Evolutionary conservation across 1,140 invertebrate genomes (phyloP), one percentile per base, ranked within the genome.

Genomic region (Oreohelix idahoensis): DNA sequence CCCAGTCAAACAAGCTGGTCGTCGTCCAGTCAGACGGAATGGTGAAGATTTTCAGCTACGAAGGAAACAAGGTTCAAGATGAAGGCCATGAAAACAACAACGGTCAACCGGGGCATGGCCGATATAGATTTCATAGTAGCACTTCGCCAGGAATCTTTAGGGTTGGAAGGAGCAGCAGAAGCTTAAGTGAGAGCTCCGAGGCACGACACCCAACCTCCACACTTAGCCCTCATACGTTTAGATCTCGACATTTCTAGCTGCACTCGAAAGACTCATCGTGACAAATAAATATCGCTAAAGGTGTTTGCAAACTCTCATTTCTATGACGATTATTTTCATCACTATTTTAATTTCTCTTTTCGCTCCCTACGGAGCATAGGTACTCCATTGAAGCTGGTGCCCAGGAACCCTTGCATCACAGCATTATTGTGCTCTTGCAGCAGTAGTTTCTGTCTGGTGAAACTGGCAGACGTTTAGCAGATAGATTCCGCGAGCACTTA

Each of bases 11-110:
- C 77, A 85, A 88, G 71, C 84, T 91, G 81, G 86, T 90, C 20
- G 85, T 91, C n/a, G 88, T 91, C 58, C 89, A 91, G 84, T 88
- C 86, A 49, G 90, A 90, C 51, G 89, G 89, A 0, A 89, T 90
- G 87, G 89, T 90, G n/a, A 90, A 89, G 74, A 86, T 90, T 29
- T 87, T 89, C 77, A 89, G 84, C 26, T 89, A 90, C 49, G 87
- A 86, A 35, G 86, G 83, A 79, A 75, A 51, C 26, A 49, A 66
- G 42, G 23, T 23, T 1, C n/a, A 66, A 35, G 29, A 32, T 35
- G 63, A 35, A 32, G 63, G n/a, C 29, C 63, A 66, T 8, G 63
- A 66, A 29, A 66, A 8, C 4, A 29, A 5, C 63, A 66, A 66
- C 8, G 29, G 63, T 13, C 2, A 66, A 29, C n/a, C n/a, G 32